Percentiles rank a stretch among this genome's conserved stretches.
Evolutionary conservation across 2,797 vertebrate species (phyloP).

Genomic region (Zenarchopterus dispar): DNA sequence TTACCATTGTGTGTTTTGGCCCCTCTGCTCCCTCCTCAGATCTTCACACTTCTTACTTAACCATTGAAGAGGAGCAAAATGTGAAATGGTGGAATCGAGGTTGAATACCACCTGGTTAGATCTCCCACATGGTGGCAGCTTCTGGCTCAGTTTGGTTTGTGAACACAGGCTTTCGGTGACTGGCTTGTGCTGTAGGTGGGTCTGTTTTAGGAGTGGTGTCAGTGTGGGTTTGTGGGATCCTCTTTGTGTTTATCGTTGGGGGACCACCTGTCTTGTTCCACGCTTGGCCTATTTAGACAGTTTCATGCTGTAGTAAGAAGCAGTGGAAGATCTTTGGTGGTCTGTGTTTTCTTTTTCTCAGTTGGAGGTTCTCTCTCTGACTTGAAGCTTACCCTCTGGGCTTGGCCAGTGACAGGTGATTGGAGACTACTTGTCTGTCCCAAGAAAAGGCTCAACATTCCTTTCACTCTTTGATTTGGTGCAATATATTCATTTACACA

Average conservation of each 20-base stretch:
- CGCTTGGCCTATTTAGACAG: constrained; percentile 44
- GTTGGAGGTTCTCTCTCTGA: constrained; percentile 31
- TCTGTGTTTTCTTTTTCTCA: constrained; percentile 59
- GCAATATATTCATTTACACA: too few relatives aligned
- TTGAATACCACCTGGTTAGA: constrained; percentile 58
- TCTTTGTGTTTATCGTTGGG: constrained; percentile 56
- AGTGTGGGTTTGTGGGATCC: constrained; percentile 51
- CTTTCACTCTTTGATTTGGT: too few relatives aligned
- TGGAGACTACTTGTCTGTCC: background rate
- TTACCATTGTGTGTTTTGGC: constrained; percentile 69
- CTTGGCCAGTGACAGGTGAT: constrained; percentile 30
- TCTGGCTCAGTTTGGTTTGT: constrained; percentile 16
- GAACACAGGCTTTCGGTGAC: background rate
- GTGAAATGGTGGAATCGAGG: constrained; percentile 22
- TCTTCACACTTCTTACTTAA: constrained; percentile 43
- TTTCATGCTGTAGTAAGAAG: constrained; percentile 27
- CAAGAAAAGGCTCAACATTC: too few relatives aligned
- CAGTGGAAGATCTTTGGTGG: constrained; percentile 63
- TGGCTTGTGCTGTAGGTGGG: constrained; percentile 43
- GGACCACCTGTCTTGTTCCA: constrained; percentile 71
- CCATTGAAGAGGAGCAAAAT: constrained; percentile 37
- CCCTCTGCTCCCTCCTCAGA: constrained; percentile 27
- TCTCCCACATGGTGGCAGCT: constrained; percentile 20
- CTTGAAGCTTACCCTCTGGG: constrained; percentile 13
- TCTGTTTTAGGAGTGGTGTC: constrained; percentile 38